A percentile compares a stretch with the other conserved stretches of the same genome.
phyloP scores from a whole-genome alignment of 2,113 vertebrate genomes.

The Bubo bubo region DNA sequence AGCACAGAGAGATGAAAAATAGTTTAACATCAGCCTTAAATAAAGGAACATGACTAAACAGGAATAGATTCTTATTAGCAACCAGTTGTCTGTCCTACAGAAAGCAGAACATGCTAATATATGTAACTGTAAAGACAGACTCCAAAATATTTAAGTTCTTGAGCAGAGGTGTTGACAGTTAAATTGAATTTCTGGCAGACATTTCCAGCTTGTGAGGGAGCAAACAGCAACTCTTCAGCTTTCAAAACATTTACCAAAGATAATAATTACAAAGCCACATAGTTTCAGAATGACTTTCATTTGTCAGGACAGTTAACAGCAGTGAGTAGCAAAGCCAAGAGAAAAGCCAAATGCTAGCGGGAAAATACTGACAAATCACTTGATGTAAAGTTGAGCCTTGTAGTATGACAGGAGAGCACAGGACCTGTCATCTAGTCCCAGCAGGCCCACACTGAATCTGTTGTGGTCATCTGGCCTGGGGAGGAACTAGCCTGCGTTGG shows the following conservation, averaged over 20 bases:
- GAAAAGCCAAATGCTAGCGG: slow-evolving; percentile 55
- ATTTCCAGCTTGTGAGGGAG: slow-evolving; percentile 42
- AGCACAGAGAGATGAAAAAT: neutral
- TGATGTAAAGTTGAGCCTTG: neutral
- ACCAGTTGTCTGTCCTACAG: slow-evolving; percentile 58
- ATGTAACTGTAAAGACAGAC: slow-evolving; percentile 52
- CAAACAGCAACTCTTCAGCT: slow-evolving; percentile 59
- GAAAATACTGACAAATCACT: slow-evolving; percentile 38
- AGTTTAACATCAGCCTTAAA: slow-evolving; percentile 14
- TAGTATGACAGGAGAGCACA: neutral
- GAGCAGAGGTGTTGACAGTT: slow-evolving; percentile 73
- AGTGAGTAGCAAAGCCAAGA: slow-evolving; percentile 57
- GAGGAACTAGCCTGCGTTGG: neutral
- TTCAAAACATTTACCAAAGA: slow-evolving; percentile 70
- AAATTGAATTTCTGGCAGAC: slow-evolving; percentile 74
- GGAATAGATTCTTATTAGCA: slow-evolving; percentile 51
- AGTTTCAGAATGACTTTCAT: slow-evolving; percentile 68
- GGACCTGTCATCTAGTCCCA: neutral
- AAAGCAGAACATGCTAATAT: slow-evolving; percentile 63
- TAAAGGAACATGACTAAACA: slow-evolving; percentile 67
- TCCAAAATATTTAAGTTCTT: slow-evolving; percentile 64
- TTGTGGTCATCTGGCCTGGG: neutral
- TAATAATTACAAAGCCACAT: slow-evolving; percentile 72
- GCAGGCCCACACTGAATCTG: neutral
- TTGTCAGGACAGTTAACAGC: slow-evolving; percentile 59